These are phyloP conservation scores for Stenodera caucasica DNA, from an alignment of 2,888 invertebrate species.

Conservation along the genomic window DNA sequence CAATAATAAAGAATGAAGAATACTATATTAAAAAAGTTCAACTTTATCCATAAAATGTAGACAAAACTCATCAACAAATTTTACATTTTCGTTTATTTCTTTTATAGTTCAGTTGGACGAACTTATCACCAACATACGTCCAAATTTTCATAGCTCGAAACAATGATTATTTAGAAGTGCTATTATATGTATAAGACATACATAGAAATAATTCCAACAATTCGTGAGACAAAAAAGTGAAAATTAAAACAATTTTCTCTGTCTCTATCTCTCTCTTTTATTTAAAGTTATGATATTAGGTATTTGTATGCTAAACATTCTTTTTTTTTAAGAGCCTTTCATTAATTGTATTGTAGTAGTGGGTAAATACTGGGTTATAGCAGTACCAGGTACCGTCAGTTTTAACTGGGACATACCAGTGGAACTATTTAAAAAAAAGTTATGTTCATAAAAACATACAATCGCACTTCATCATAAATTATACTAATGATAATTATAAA, in stretches of 20 bases:
- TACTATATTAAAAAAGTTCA: too few species aligned
- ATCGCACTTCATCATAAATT: too few species aligned
- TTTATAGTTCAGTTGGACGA: too few species aligned
- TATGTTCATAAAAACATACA: too few species aligned
- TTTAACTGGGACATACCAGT: constrained; percentile 9
- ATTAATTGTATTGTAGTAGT: not conserved
- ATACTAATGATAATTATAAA: too few species aligned
- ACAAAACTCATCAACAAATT: not conserved
- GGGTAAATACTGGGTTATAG: not conserved
- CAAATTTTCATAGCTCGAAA: too few species aligned
- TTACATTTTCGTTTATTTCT: not conserved
- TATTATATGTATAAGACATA: too few species aligned
- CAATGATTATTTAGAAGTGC: too few species aligned
- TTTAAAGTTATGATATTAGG: not conserved
- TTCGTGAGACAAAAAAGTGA: not conserved
- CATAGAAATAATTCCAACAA: not conserved
- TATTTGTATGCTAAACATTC: constrained; percentile 6
- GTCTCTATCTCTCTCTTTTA: not conserved
- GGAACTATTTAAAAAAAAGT: too few species aligned
- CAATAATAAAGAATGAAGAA: too few species aligned
- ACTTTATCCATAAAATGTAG: too few species aligned
- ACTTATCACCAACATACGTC: too few species aligned
- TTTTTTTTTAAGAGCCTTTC: constrained; percentile 1
- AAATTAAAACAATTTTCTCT: not conserved
- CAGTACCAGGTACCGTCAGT: constrained; percentile 12